These are phyloP conservation scores for Himalopsyche japonica DNA, from an alignment of 2,888 invertebrate genomes.

Conservation along the genomic window DNA sequence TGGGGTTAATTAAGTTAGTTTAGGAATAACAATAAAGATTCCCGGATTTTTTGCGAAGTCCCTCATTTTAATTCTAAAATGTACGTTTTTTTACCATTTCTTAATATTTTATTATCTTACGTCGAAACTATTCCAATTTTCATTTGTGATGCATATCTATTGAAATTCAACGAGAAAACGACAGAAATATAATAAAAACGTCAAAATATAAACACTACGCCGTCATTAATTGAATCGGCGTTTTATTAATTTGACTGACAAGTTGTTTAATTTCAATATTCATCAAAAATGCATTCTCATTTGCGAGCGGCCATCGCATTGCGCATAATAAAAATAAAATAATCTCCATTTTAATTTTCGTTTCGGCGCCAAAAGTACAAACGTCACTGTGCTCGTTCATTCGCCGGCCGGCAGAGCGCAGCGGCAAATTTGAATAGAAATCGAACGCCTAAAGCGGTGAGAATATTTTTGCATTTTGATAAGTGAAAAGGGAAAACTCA, in stretches of 20 bases:
- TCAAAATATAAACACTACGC: background rate
- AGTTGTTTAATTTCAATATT: background rate
- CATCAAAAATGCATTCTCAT: background rate
- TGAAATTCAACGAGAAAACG: too few relatives aligned
- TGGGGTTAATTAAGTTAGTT: too few relatives aligned
- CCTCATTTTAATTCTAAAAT: too few relatives aligned
- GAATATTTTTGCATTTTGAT: conserved; percentile 41
- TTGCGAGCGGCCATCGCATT: background rate
- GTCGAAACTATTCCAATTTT: too few relatives aligned
- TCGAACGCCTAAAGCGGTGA: conserved; percentile 36
- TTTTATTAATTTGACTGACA: background rate
- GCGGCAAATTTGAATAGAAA: conserved; percentile 38
- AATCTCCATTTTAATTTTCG: background rate
- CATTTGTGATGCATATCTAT: too few relatives aligned
- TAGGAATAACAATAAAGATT: too few relatives aligned
- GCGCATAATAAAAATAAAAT: background rate
- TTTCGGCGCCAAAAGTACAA: background rate
- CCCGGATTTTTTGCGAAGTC: too few relatives aligned
- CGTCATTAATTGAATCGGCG: background rate
- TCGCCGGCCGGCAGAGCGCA: conserved; percentile 16
- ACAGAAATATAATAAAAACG: too few relatives aligned
- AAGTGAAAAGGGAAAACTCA: conserved; percentile 29
- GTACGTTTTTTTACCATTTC: too few relatives aligned
- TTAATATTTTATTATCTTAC: too few relatives aligned
- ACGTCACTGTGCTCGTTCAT: conserved; percentile 17